Percentiles rank a stretch among this genome's conserved stretches.
phyloP scores from a whole-genome alignment of 2,113 vertebrate species.

The Pionites leucogaster region DNA sequence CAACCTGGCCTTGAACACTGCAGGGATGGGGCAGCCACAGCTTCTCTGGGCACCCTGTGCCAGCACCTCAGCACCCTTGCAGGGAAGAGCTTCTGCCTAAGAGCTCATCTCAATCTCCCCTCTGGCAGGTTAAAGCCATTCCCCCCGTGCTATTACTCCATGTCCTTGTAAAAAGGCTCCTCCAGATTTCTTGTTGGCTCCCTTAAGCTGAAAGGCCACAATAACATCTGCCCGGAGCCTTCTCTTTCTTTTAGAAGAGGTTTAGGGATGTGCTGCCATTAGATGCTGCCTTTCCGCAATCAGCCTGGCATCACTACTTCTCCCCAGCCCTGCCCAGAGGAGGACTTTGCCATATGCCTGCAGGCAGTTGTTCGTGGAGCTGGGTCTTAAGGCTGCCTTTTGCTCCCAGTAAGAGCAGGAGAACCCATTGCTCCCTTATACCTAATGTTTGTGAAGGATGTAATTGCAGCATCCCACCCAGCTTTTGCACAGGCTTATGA shows the following conservation, averaged over 20 bases:
- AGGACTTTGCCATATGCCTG: not conserved
- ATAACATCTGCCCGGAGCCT: not conserved
- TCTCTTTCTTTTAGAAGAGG: not conserved
- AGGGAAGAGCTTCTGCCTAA: not conserved
- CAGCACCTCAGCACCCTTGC: not conserved
- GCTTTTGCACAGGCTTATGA: not conserved
- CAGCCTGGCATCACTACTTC: not conserved
- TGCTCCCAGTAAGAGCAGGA: not conserved
- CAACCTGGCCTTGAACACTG: too few species aligned
- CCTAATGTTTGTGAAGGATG: slow-evolving; percentile 12
- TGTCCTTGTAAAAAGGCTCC: not conserved
- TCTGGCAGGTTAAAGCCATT: not conserved
- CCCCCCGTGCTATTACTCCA: not conserved
- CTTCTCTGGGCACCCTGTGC: too few species aligned
- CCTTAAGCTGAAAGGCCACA: not conserved
- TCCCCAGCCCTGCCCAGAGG: not conserved
- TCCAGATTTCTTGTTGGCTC: not conserved
- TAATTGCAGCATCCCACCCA: not conserved
- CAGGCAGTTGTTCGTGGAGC: not conserved
- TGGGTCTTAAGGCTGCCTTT: not conserved
- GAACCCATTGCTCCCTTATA: not conserved
- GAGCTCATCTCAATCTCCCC: not conserved
- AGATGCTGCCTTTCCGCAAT: not conserved
- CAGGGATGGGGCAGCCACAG: too few species aligned
- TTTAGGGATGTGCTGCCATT: not conserved